These are phyloP conservation scores for Ataeniobius toweri DNA, from an alignment of 2,797 vertebrate species.

Conservation along the genomic window DNA sequence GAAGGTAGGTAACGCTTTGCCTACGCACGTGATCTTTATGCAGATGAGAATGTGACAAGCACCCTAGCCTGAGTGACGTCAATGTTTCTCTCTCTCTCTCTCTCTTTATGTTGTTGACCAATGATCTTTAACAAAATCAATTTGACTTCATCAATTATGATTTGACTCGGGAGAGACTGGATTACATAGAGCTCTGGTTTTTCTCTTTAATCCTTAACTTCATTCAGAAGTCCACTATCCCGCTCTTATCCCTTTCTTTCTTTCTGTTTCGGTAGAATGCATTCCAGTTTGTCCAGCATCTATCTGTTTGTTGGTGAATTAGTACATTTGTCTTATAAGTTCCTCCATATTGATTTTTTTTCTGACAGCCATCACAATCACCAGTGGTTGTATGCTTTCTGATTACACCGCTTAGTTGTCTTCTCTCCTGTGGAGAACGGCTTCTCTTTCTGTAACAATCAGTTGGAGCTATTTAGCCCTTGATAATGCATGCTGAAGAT, in stretches of 20 bases:
- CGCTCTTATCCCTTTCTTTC: constrained; percentile 71
- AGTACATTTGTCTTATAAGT: constrained; percentile 76
- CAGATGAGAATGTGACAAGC: constrained; percentile 98
- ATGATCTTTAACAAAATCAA: constrained; percentile 74
- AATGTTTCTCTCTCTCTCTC: constrained; percentile 85
- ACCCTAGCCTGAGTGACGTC: constrained; percentile 96
- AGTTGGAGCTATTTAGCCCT: constrained; percentile 34
- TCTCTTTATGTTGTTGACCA: constrained; percentile 72
- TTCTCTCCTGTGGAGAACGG: constrained; percentile 49
- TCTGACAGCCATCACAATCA: constrained; percentile 71
- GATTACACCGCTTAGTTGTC: constrained; percentile 52
- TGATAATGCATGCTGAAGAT: constrained; percentile 56
- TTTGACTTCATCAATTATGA: constrained; percentile 74
- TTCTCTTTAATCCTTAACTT: constrained; percentile 83
- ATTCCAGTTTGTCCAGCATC: constrained; percentile 92
- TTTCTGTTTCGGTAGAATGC: constrained; percentile 85
- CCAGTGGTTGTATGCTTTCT: constrained; percentile 75
- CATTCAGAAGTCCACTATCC: constrained; percentile 81
- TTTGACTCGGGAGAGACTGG: constrained; percentile 74
- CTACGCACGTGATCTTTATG: constrained; percentile 96
- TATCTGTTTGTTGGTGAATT: constrained; percentile 82
- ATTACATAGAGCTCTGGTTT: constrained; percentile 79
- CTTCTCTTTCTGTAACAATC: constrained; percentile 51
- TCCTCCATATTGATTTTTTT: constrained; percentile 60
- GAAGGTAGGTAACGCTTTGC: constrained; percentile 98